Evolutionary conservation across 2,888 invertebrate genomes (phyloP).

Genomic region (Zaprionus bogoriensis): DNA sequence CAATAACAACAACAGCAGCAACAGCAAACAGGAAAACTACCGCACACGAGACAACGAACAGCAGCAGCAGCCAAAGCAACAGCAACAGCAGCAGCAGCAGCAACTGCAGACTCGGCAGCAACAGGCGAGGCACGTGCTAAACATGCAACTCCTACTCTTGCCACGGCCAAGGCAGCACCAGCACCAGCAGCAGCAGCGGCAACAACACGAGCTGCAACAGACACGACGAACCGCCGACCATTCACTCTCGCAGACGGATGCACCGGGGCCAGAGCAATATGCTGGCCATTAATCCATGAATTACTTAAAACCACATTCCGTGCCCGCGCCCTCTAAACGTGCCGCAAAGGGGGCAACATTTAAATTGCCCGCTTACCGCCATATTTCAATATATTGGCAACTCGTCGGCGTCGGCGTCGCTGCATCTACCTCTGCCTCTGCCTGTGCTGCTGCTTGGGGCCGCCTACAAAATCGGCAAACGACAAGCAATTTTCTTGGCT

Average conservation of each 20-base stretch:
- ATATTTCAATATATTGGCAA: slow-evolving; percentile 75
- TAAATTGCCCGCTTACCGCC: slow-evolving; percentile 79
- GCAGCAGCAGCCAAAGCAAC: slow-evolving; percentile 12
- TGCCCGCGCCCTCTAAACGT: slow-evolving; percentile 34
- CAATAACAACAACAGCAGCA: slow-evolving; percentile 19
- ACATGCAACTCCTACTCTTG: slow-evolving; percentile 78
- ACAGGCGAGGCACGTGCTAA: slow-evolving; percentile 73
- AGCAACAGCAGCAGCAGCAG: slow-evolving; percentile 15
- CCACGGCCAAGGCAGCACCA: slow-evolving; percentile 51
- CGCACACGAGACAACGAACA: slow-evolving; percentile 51
- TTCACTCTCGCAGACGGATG: slow-evolving; percentile 60
- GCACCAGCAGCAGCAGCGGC: slow-evolving; percentile 21
- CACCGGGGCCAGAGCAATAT: slow-evolving; percentile 64
- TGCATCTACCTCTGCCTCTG: neutral
- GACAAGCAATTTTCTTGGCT: slow-evolving; percentile 67
- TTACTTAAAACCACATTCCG: slow-evolving; percentile 78
- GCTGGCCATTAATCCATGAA: slow-evolving; percentile 77
- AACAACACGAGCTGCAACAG: slow-evolving; percentile 33
- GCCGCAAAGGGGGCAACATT: slow-evolving; percentile 50
- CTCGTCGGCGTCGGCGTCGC: slow-evolving; percentile 17
- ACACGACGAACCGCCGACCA: slow-evolving; percentile 74
- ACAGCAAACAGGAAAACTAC: slow-evolving; percentile 48
- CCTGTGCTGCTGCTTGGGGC: slow-evolving; percentile 32
- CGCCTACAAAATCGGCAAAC: slow-evolving; percentile 67
- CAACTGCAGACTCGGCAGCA: slow-evolving; percentile 27